These are phyloP conservation scores for Malurus splendens DNA, from an alignment of 2,797 vertebrate genomes.

Conservation along the genomic window DNA sequence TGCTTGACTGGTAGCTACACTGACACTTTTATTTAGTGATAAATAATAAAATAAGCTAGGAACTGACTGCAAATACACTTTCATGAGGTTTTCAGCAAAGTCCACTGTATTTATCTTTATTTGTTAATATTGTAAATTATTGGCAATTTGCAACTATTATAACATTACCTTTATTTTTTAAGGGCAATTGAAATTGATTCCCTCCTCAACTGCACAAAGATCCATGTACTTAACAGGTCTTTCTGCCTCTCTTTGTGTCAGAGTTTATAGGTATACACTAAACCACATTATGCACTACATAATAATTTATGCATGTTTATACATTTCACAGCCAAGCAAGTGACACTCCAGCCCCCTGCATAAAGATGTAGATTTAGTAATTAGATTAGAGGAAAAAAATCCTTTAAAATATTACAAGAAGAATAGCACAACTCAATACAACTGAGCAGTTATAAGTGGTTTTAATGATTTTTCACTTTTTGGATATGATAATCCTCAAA, in stretches of 20 bases:
- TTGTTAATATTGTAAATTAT: neutral
- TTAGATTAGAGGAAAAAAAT: neutral
- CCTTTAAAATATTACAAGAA: neutral
- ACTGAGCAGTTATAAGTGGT: constrained; percentile 36
- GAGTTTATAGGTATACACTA: neutral
- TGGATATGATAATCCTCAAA: constrained; percentile 18
- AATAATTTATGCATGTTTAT: neutral
- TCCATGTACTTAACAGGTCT: neutral
- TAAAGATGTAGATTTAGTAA: neutral
- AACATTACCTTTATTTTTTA: neutral
- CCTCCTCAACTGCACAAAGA: neutral
- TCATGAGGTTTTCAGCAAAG: neutral
- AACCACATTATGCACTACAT: neutral
- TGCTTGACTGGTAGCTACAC: neutral
- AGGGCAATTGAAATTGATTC: neutral
- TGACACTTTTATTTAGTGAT: neutral
- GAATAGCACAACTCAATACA: constrained; percentile 13
- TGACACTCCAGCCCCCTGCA: neutral
- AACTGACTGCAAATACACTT: neutral
- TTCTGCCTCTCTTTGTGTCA: neutral
- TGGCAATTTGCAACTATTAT: neutral
- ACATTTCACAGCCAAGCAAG: neutral
- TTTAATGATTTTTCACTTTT: constrained; percentile 55
- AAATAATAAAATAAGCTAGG: neutral
- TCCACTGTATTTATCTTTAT: neutral